Conservation (phyloP, 2,113 vertebrate genomes). For the Heloderma charlesbogerti region DNA sequence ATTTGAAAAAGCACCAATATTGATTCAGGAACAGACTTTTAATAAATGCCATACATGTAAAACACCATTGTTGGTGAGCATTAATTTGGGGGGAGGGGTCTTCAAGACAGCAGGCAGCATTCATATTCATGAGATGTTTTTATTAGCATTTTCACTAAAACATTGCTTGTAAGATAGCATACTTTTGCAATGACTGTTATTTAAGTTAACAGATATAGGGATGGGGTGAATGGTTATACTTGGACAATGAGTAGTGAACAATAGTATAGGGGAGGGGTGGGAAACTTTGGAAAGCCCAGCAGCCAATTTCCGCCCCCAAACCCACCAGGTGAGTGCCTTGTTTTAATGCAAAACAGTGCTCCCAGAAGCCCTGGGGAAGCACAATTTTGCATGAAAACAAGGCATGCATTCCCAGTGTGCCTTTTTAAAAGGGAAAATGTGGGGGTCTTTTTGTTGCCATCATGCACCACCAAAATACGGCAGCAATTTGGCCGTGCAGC, state of each 20-base stretch:
- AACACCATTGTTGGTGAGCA: background rate
- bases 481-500: no score
- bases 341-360: no score
- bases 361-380: no score
- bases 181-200: background rate
- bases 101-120: background rate
- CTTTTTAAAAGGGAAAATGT: no score
- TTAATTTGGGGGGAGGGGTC: background rate
- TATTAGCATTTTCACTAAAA: background rate
- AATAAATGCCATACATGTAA: background rate
- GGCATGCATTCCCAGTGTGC: no score
- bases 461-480: no score
- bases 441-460: no score
- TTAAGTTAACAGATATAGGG: background rate
- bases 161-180: background rate
- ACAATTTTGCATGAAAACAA: no score
- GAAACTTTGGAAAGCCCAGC: no score
- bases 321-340: no score
- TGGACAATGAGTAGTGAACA: background rate
- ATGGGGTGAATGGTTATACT: background rate
- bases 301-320: no score
- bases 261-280: no score
- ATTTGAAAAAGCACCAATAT: constrained; percentile 56
- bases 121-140: background rate
- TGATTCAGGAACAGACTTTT: background rate